phyloP scores from a whole-genome alignment of 2,888 invertebrate species.

The Candidula unifasciata region DNA sequence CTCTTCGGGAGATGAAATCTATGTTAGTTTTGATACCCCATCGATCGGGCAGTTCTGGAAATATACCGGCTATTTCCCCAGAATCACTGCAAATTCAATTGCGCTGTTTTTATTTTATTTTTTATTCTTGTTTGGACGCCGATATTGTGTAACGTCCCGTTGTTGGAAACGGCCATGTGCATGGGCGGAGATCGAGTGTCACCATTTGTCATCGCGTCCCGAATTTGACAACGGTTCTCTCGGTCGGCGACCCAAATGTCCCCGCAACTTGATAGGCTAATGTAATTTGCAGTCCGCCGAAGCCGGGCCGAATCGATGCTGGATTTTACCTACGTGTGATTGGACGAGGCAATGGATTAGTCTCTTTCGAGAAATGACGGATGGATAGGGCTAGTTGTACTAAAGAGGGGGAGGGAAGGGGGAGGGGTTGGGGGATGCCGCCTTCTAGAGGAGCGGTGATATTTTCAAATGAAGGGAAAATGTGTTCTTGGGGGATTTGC shows the following conservation, averaged over 20 bases:
- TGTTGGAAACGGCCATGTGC: constrained; percentile 29
- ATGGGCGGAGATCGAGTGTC: constrained; percentile 50
- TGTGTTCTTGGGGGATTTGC: neutral
- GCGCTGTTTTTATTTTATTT: constrained; percentile 41
- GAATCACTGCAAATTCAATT: constrained; percentile 46
- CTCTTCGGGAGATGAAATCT: neutral
- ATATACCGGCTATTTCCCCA: neutral
- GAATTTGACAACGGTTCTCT: constrained; percentile 39
- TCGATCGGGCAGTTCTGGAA: neutral
- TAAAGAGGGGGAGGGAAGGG: no score
- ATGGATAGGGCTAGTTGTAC: constrained; percentile 6
- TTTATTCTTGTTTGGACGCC: no score
- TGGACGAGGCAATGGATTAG: constrained; percentile 28
- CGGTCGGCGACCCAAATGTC: constrained; percentile 16
- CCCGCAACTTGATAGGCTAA: constrained; percentile 16
- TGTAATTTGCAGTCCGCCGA: constrained; percentile 41
- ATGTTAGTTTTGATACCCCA: constrained; percentile 3
- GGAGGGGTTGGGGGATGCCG: no score
- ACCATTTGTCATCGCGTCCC: constrained; percentile 54
- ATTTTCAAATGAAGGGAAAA: no score
- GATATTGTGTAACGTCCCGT: constrained; percentile 22
- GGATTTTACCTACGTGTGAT: constrained; percentile 33
- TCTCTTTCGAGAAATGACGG: neutral
- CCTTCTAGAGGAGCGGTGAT: no score
- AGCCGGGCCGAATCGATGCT: constrained; percentile 31